These are phyloP conservation scores for Pomatorhinus ruficollis DNA, from an alignment of 2,113 vertebrate genomes.

Conservation along the genomic window DNA sequence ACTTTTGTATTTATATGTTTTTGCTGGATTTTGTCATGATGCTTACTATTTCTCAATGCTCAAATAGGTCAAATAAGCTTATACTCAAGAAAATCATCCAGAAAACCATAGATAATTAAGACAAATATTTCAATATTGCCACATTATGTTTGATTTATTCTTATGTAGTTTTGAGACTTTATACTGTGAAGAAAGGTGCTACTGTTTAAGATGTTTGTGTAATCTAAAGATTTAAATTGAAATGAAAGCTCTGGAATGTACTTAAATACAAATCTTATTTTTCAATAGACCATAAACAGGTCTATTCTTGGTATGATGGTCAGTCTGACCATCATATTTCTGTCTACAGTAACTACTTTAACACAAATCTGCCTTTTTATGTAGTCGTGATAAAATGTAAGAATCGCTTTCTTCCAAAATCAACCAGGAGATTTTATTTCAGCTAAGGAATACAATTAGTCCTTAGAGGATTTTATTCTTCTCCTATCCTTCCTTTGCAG, in stretches of 20 bases:
- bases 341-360: fast-evolving
- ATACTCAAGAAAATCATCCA: background rate
- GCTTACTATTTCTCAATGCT: background rate
- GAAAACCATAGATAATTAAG: background rate
- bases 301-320: fast-evolving
- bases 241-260: background rate
- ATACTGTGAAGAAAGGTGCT: background rate
- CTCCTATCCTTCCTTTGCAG: background rate
- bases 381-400: background rate
- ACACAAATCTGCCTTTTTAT: background rate
- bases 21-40: background rate
- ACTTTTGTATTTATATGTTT: background rate
- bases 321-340: background rate
- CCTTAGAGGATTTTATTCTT: background rate
- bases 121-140: background rate
- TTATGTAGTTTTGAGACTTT: background rate
- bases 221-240: background rate
- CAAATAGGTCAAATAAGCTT: background rate
- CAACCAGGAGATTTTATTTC: background rate
- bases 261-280: background rate
- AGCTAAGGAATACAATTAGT: background rate
- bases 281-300: background rate
- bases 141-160: background rate
- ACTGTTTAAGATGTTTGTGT: background rate
- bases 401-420: background rate